Percentiles rank a stretch among this genome's conserved stretches.
Conservation (phyloP, 1,140 invertebrate genomes). For the Tetramorium alpestre region DNA sequence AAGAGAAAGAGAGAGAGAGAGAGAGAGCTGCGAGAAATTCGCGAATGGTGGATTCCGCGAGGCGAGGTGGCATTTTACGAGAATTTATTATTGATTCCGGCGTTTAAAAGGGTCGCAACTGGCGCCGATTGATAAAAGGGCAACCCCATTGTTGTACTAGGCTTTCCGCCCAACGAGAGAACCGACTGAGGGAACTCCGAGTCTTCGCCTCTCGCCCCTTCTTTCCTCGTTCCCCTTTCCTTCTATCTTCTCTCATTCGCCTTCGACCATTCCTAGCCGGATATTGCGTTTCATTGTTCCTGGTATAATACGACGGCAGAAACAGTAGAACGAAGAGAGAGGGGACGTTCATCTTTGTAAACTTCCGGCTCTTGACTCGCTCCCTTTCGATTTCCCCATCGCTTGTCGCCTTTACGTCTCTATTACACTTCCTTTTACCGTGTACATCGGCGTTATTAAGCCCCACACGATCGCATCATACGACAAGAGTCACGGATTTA, state of each 20-base stretch:
- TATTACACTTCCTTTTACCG: constrained; percentile 42
- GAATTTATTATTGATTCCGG: constrained; percentile 74
- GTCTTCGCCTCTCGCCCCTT: not conserved
- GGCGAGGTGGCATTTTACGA: not conserved
- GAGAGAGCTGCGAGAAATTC: constrained; percentile 13
- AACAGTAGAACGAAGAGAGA: constrained; percentile 42
- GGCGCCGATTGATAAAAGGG: constrained; percentile 75
- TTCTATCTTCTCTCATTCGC: not conserved
- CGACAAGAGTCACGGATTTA: constrained; percentile 17
- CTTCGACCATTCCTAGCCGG: constrained; percentile 38
- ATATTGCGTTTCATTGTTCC: constrained; percentile 73
- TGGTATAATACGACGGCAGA: constrained; percentile 67
- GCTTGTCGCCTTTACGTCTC: constrained; percentile 19
- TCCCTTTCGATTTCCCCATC: not conserved
- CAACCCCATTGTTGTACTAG: constrained; percentile 41
- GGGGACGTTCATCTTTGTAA: constrained; percentile 50
- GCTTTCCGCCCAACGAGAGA: constrained; percentile 48
- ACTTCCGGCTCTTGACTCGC: constrained; percentile 12
- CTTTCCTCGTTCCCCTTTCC: not conserved
- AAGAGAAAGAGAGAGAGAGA: not conserved
- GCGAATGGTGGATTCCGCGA: constrained; percentile 6
- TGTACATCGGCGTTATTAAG: constrained; percentile 49
- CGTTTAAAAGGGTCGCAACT: constrained; percentile 59
- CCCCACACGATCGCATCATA: constrained; percentile 11
- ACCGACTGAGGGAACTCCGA: constrained; percentile 11